Evolutionary conservation across 1,140 invertebrate species (phyloP).

Genomic region (Globodera ellingtonae): DNA sequence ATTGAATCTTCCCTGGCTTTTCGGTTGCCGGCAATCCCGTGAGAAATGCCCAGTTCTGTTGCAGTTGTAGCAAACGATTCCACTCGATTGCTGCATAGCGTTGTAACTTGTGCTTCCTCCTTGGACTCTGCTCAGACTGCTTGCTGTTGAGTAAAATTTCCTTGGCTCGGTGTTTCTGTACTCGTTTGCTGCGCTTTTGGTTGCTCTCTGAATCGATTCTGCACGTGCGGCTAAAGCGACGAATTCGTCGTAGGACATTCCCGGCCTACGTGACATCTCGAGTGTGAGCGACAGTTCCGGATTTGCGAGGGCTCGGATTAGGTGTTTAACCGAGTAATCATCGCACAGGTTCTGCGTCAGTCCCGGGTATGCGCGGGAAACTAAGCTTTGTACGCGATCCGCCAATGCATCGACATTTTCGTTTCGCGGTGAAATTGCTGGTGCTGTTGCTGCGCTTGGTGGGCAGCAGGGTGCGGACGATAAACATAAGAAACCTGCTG

Average conservation of each 20-base stretch:
- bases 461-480: too few species aligned
- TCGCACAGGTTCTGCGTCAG: background rate
- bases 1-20: too few species aligned
- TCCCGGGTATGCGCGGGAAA: slow-evolving; percentile 12
- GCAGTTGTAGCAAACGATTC: too few species aligned
- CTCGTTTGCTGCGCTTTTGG: background rate
- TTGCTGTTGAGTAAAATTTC: background rate
- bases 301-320: background rate
- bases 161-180: background rate
- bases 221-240: slow-evolving; percentile 10
- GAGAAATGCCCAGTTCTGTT: too few species aligned
- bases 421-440: background rate
- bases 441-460: too few species aligned
- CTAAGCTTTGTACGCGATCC: background rate
- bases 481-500: background rate
- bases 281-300: background rate
- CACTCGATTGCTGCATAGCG: too few species aligned
- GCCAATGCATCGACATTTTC: background rate
- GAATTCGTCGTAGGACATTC: slow-evolving; percentile 5
- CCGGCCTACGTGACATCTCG: background rate
- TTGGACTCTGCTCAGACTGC: too few species aligned
- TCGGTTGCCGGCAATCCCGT: background rate
- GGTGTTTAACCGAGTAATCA: background rate
- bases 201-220: background rate
- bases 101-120: too few species aligned